phyloP scores from a whole-genome alignment of 30 jellyfish, hydroid and myxozoan genomes.

The Pelagia noctiluca region DNA sequence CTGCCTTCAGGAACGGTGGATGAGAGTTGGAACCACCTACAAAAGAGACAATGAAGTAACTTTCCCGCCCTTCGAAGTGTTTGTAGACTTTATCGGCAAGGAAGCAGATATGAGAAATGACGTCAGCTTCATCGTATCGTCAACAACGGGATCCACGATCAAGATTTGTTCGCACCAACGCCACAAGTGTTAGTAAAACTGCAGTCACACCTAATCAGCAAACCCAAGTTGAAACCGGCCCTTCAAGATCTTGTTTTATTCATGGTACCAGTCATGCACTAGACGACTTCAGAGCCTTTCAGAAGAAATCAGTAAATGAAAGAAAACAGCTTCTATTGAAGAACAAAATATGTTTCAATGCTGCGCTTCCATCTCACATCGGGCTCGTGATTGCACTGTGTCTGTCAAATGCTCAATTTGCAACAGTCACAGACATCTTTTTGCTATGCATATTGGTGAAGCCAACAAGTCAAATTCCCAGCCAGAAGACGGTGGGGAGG shows the following conservation, averaged over 20 bases:
- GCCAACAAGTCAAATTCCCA: not conserved
- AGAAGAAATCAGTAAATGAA: no score
- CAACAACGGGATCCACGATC: slow-evolving; percentile 10
- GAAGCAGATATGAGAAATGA: slow-evolving; percentile 52
- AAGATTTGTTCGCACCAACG: not conserved
- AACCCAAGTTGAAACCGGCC: slow-evolving; percentile 19
- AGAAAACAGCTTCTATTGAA: slow-evolving; percentile 12
- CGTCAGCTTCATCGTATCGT: slow-evolving; percentile 38
- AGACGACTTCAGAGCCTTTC: slow-evolving; percentile 25
- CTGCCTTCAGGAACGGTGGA: slow-evolving; percentile 35
- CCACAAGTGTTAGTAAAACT: slow-evolving; percentile 32
- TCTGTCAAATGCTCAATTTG: slow-evolving; percentile 26
- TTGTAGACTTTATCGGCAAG: slow-evolving; percentile 23
- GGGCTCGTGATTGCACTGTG: slow-evolving; percentile 30
- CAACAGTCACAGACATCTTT: slow-evolving; percentile 35
- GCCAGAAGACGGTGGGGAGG: slow-evolving; percentile 61
- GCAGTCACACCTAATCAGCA: not conserved
- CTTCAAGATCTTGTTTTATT: slow-evolving; percentile 21
- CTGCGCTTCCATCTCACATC: slow-evolving; percentile 41
- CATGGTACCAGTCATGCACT: slow-evolving; percentile 32
- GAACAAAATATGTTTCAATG: slow-evolving; percentile 44
- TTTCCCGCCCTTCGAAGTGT: slow-evolving; percentile 42
- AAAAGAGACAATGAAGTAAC: slow-evolving; percentile 14
- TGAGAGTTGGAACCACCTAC: slow-evolving; percentile 34
- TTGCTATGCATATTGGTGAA: slow-evolving; percentile 32